Base-by-base conservation (phyloP, 2,888 invertebrate species). In the Pseudococcus viburni region DNA sequence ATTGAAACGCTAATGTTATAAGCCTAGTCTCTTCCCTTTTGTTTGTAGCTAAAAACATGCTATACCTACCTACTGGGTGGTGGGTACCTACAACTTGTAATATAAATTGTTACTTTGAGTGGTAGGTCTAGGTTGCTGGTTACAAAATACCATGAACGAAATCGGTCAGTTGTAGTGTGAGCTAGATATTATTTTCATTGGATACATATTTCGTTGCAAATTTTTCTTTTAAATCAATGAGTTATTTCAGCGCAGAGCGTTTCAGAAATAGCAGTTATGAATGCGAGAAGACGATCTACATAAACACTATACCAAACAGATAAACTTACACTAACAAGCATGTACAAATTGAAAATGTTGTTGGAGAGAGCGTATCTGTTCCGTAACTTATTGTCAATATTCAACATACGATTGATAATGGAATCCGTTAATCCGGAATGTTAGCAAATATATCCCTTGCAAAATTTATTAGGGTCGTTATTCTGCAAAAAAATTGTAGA, bases 401-500 rank as follows among this genome's bases (percentile, higher is more conserved):
- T 83, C 83, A 83, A 17, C 83, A 83, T 83, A 39, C 46, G 83
- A 83, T 83, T 46, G 83, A 83, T 83, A 39, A 83, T 83, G 26
- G 83, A 46, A 19, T 46, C n/a, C 39, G 83, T 83, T 83, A 83
- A 83, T 39, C 83, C 83, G 42, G 83, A 83, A 83, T 83, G 46
- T 46, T 83, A 46, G 19, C 83, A 83, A 11, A 83, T 83, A 39
- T 46, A 83, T 83, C 83, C 83, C 19, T 83, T 42, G 83, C 42
- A 83, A 83, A 42, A 83, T 83, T 83, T 83, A 19, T 39, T 46
- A 19, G 42, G 42, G 46, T 83, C 83, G 83, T 83, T 83, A 83
- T 83, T 83, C 83, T 83, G 83, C 46, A 39, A 83, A 83, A 42
- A 83, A 83, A 39, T 26, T 26, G 77, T 77, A 39, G 19, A 83